Evolutionary conservation across 35 echinoderm and acorn worm species (phyloP).

Genomic region (Chiridota heheva): DNA sequence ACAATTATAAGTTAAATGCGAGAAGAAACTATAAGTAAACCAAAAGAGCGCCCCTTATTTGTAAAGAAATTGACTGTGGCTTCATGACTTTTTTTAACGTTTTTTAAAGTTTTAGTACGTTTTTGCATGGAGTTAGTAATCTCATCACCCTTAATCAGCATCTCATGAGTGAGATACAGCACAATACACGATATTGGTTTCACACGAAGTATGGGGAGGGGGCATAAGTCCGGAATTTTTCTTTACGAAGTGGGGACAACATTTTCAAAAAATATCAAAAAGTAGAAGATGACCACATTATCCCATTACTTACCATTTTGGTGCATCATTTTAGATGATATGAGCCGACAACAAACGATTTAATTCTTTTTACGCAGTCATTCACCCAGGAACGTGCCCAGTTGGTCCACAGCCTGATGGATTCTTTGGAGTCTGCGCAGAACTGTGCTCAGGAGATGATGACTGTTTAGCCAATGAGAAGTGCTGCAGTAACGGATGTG

Average conservation of each 20-base stretch:
- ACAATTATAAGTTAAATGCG: too few species aligned
- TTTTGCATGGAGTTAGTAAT: too few species aligned
- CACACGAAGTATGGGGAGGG: too few species aligned
- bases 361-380: conserved; percentile 6
- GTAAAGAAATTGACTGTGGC: too few species aligned
- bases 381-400: conserved; percentile 46
- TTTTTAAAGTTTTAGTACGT: too few species aligned
- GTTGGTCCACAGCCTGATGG: conserved; percentile 11
- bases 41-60: too few species aligned
- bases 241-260: background rate
- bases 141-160: too few species aligned
- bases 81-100: too few species aligned
- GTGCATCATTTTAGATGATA: background rate
- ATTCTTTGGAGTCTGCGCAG: conserved; percentile 26
- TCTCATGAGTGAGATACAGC: too few species aligned
- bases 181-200: too few species aligned
- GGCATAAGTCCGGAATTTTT: too few species aligned
- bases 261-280: background rate
- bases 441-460: conserved; percentile 42
- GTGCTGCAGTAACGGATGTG: conserved; percentile 37
- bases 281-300: background rate
- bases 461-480: conserved; percentile 18
- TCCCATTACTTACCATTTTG: background rate
- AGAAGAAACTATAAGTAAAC: too few species aligned
- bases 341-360: background rate